Evolutionary conservation across 2,797 vertebrate genomes (phyloP).

Genomic region (Sebastes oblongus): DNA sequence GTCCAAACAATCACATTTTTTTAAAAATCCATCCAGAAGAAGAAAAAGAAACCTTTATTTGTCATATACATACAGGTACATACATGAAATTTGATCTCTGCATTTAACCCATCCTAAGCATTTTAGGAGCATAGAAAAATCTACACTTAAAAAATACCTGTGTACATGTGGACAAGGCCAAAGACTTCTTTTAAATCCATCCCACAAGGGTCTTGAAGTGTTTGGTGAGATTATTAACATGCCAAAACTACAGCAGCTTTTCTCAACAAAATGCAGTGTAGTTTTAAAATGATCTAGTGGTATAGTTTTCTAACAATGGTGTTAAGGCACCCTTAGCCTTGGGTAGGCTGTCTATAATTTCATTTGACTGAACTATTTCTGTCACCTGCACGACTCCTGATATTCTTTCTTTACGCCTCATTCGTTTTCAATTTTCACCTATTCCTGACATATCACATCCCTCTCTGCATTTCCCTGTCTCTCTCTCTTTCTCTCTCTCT

Average conservation of each 20-base stretch:
- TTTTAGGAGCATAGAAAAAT: too few species aligned
- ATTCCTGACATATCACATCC: conserved; percentile 4
- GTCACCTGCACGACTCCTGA: neutral
- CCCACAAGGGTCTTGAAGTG: neutral
- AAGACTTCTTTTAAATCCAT: neutral
- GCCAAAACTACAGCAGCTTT: neutral
- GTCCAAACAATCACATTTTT: too few species aligned
- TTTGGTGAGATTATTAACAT: neutral
- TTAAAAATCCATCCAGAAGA: too few species aligned
- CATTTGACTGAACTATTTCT: conserved; percentile 8
- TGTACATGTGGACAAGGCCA: neutral
- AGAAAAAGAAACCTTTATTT: too few species aligned
- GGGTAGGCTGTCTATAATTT: neutral
- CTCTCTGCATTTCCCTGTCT: conserved; percentile 8
- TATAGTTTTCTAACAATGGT: neutral
- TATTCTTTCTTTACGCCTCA: neutral
- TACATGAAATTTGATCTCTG: too few species aligned
- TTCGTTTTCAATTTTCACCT: conserved; percentile 31
- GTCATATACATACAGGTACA: too few species aligned
- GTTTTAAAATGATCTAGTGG: neutral
- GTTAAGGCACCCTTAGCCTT: neutral
- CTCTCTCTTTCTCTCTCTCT: neutral
- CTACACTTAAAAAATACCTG: neutral
- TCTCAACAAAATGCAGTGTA: neutral
- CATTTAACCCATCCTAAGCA: too few species aligned